These are phyloP conservation scores for Sciurus carolinensis DNA, from an alignment of 2,797 vertebrate genomes.

Conservation along the genomic window DNA sequence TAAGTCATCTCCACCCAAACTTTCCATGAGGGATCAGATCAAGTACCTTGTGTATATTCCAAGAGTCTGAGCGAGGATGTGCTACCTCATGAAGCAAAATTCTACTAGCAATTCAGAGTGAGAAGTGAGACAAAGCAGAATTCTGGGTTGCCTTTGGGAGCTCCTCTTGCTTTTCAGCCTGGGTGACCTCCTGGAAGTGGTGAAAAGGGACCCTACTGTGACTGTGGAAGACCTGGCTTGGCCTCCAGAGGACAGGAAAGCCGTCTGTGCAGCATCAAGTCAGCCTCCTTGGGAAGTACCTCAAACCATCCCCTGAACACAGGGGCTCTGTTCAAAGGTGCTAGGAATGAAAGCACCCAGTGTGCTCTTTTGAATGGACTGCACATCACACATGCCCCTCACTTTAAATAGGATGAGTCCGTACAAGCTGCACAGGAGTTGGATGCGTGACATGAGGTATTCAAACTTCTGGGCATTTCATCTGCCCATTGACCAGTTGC, in stretches of 20 bases:
- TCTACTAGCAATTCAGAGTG: background rate
- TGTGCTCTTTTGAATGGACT: background rate
- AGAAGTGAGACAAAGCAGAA: background rate
- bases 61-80: background rate
- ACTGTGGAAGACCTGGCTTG: background rate
- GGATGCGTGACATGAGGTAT: background rate
- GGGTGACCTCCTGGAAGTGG: background rate
- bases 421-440: background rate
- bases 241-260: slow-evolving; percentile 3
- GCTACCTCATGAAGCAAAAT: background rate
- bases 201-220: background rate
- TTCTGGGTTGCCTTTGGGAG: background rate
- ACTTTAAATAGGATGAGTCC: background rate
- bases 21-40: background rate
- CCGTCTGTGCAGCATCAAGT: background rate
- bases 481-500: background rate
- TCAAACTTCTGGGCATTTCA: background rate
- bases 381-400: background rate
- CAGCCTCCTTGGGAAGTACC: background rate
- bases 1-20: background rate
- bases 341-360: background rate
- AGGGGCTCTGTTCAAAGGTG: slow-evolving; percentile 39
- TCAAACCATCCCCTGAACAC: background rate
- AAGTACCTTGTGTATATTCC: background rate
- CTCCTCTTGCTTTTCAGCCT: background rate